Base-by-base conservation (phyloP, 2,888 invertebrate genomes). In the Parthenolecanium corni region DNA sequence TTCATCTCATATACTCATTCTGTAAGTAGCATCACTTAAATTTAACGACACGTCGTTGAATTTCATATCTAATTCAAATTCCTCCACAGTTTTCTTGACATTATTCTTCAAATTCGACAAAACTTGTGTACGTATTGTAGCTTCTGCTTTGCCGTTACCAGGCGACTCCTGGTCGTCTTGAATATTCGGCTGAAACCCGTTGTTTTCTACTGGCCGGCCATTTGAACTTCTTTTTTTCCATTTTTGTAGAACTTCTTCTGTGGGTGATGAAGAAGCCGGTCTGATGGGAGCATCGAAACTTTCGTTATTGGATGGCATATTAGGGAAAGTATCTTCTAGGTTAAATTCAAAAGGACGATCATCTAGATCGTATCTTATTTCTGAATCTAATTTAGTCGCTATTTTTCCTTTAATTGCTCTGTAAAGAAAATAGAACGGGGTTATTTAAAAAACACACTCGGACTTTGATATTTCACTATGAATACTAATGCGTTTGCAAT, bases 1-100 rank as follows among this genome's bases (percentile, higher is more conserved):
- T n/a, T n/a, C n/a, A n/a, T n/a, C n/a, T n/a, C n/a, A n/a, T n/a
- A n/a, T n/a, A 6, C 54, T 54, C 21, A 38, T n/a, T 57, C 46
- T 46, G 46, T 51, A 61, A 47, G 61, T 61, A 6, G 47, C 61
- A 51, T 61, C 61, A 25, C 61, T 61, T 14, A 61, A 23, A 61
- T 61, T 49, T 40, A 61, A 51, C 16, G 61, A 23, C 3, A 38
- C 46, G 40, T 61, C 61, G 23, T 61, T 21, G 3, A 47, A 21
- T 38, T 38, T 61, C 20, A 40, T 38, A 51, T 49, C 51, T 9
- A 38, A 21, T 23, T 61, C 21, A 2, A 61, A 47, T 46, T 51
- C 61, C 36, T 49, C 61, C 23, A 61, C 40, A 4, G 40, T 36
- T 51, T 49, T 61, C 16, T 23, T 38, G 11, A 61, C 40, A 24